Conservation (phyloP, 2,888 invertebrate genomes). For the Aphrophora alni region DNA sequence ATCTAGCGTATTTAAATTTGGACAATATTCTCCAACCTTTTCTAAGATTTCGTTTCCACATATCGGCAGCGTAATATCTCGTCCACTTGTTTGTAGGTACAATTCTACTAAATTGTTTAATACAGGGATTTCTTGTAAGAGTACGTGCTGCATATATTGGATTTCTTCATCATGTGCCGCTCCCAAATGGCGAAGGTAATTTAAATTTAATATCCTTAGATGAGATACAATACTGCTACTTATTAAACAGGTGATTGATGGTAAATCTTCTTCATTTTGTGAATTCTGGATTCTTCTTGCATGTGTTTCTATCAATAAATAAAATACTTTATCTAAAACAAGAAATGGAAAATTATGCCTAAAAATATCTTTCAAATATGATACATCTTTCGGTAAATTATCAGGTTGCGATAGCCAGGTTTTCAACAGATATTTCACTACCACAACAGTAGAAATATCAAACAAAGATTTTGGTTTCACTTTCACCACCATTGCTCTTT, state of each 20-base stretch:
- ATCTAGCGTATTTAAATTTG: conserved; percentile 17
- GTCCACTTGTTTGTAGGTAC: conserved; percentile 22
- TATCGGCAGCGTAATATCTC: conserved; percentile 26
- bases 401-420: neutral
- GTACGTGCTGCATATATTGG: conserved; percentile 17
- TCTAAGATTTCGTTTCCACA: conserved; percentile 33
- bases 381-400: neutral
- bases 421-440: neutral
- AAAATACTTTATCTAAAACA: neutral
- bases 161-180: conserved; percentile 27
- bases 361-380: neutral
- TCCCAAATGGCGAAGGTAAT: conserved; percentile 24
- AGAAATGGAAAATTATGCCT: neutral
- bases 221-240: conserved; percentile 17
- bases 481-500: neutral
- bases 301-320: neutral
- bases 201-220: conserved; percentile 21
- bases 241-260: neutral
- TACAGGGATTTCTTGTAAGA: conserved; percentile 12
- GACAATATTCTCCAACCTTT: conserved; percentile 13
- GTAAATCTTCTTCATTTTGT: neutral
- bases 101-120: conserved; percentile 24
- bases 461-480: neutral
- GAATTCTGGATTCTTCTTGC: neutral
- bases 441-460: neutral